These are phyloP conservation scores for Yponomeuta evonymella DNA, from an alignment of 2,888 invertebrate species.

Conservation along the genomic window DNA sequence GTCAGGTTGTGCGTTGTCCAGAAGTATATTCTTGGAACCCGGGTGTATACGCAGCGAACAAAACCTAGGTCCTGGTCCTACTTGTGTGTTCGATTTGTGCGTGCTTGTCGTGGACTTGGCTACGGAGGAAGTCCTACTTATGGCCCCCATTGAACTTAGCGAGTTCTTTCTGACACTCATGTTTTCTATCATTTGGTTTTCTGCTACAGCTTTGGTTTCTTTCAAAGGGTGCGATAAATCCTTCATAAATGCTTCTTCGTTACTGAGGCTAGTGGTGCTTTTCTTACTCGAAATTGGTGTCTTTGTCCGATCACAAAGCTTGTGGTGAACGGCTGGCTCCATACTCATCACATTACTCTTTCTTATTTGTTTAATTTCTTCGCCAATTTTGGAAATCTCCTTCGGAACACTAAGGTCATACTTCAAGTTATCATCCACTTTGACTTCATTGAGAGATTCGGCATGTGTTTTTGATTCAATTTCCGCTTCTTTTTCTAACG, in stretches of 20 bases:
- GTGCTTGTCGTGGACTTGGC: slow-evolving; percentile 71
- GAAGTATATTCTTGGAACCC: slow-evolving; percentile 86
- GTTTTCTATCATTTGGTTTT: slow-evolving; percentile 40
- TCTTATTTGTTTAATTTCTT: slow-evolving; percentile 41
- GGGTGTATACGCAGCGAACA: slow-evolving; percentile 86
- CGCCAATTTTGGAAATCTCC: slow-evolving; percentile 36
- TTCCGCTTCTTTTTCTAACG: slow-evolving; percentile 30
- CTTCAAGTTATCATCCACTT: slow-evolving; percentile 35
- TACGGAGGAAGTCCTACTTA: slow-evolving; percentile 65
- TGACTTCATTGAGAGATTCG: slow-evolving; percentile 34
- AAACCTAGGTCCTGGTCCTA: slow-evolving; percentile 81
- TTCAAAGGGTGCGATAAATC: slow-evolving; percentile 37
- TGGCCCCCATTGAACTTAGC: slow-evolving; percentile 63
- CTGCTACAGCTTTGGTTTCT: slow-evolving; percentile 43
- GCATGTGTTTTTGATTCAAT: slow-evolving; percentile 26
- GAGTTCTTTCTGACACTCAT: slow-evolving; percentile 54
- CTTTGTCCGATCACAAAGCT: slow-evolving; percentile 75
- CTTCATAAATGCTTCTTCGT: slow-evolving; percentile 55
- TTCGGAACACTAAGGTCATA: slow-evolving; percentile 35
- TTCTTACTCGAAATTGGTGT: slow-evolving; percentile 63
- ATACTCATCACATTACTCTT: slow-evolving; percentile 47
- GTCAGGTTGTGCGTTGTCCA: slow-evolving; percentile 85
- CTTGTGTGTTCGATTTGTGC: slow-evolving; percentile 66
- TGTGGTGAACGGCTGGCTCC: slow-evolving; percentile 76
- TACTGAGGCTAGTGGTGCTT: slow-evolving; percentile 50